Evolutionary conservation across 2,888 invertebrate species (phyloP).

Genomic region (Amorpha juglandis): DNA sequence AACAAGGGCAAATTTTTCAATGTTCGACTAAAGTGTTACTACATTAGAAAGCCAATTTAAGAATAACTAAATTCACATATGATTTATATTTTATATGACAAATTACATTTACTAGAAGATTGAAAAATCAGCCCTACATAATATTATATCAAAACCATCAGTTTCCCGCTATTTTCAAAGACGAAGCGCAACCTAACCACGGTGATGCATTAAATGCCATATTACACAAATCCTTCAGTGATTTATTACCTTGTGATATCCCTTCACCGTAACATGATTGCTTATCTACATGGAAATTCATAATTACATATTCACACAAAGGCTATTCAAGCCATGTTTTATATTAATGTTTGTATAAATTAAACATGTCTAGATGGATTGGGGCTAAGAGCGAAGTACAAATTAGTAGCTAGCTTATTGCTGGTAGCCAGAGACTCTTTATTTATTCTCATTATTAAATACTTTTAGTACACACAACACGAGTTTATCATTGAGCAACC

Average conservation of each 20-base stretch:
- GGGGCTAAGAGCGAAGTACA: too few species aligned
- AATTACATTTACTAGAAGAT: too few species aligned
- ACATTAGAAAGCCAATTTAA: too few species aligned
- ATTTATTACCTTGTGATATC: background rate
- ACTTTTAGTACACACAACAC: too few species aligned
- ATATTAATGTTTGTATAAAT: background rate
- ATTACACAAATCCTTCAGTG: background rate
- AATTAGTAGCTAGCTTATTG: too few species aligned
- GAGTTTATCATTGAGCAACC: too few species aligned
- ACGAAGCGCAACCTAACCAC: background rate
- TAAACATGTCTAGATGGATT: background rate
- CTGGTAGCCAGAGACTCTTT: too few species aligned
- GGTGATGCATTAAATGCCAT: background rate
- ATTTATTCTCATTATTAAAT: too few species aligned
- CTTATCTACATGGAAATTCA: constrained; percentile 11
- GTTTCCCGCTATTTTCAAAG: background rate
- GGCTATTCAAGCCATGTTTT: background rate
- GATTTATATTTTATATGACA: too few species aligned
- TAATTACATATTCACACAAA: constrained; percentile 19
- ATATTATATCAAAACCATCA: background rate
- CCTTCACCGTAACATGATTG: constrained; percentile 3
- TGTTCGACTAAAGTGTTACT: too few species aligned
- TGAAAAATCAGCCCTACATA: background rate
- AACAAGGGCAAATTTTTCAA: too few species aligned
- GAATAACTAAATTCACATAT: too few species aligned